Conservation (phyloP, 1,140 invertebrate genomes). For the Drosophila malerkotliana region DNA sequence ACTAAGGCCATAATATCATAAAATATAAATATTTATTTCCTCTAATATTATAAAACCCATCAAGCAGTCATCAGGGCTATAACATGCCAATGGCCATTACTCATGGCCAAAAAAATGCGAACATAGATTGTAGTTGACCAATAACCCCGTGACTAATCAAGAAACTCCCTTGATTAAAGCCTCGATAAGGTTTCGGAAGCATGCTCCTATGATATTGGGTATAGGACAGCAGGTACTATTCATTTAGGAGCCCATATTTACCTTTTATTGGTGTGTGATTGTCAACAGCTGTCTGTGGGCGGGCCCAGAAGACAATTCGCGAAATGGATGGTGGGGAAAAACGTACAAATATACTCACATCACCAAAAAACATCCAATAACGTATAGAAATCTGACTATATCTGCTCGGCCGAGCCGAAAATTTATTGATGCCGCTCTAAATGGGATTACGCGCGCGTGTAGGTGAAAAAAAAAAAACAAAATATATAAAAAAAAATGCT, state of each 20-base stretch:
- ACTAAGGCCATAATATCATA: too few relatives aligned
- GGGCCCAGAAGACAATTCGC: constrained; percentile 37
- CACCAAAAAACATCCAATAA: constrained; percentile 7
- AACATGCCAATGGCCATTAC: constrained; percentile 50
- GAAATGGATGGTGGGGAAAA: constrained; percentile 9
- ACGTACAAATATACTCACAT: constrained; percentile 14
- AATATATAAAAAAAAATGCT: constrained; percentile 1
- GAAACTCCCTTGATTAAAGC: constrained; percentile 36
- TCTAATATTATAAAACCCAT: background rate
- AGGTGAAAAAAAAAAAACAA: constrained; percentile 47
- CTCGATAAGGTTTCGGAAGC: constrained; percentile 6
- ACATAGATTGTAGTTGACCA: constrained; percentile 54
- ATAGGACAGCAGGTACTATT: background rate
- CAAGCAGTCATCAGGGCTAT: background rate
- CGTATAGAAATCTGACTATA: constrained; percentile 28
- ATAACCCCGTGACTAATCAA: constrained; percentile 41
- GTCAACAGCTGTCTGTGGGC: constrained; percentile 70
- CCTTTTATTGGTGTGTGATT: constrained; percentile 20
- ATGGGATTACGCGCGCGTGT: constrained; percentile 74
- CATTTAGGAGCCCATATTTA: too few relatives aligned
- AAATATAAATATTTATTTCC: background rate
- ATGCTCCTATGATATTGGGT: background rate
- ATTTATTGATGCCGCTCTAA: constrained; percentile 73
- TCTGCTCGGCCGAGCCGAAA: constrained; percentile 35
- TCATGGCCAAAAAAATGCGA: constrained; percentile 51